phyloP scores from a whole-genome alignment of 2,797 vertebrate species.

The Myoxocephalus aenaeus region DNA sequence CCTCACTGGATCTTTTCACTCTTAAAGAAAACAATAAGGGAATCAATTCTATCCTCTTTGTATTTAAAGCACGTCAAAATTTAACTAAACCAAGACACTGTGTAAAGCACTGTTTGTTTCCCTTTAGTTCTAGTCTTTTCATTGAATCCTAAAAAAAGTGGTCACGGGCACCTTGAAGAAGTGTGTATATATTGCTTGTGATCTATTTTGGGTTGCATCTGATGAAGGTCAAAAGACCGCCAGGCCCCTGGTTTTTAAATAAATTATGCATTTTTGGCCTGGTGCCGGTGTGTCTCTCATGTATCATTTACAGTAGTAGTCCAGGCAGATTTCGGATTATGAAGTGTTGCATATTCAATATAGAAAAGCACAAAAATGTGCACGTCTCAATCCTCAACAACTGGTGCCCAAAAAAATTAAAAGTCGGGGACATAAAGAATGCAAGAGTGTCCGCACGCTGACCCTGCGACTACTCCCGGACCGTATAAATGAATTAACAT shows the following conservation, averaged over 20 bases:
- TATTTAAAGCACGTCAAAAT: background rate
- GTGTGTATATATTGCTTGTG: background rate
- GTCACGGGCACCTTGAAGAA: background rate
- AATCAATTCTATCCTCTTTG: background rate
- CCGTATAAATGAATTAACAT: slow-evolving; percentile 19
- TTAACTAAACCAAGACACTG: background rate
- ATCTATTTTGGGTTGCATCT: slow-evolving; percentile 1
- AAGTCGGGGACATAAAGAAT: slow-evolving; percentile 23
- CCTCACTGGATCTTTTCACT: background rate
- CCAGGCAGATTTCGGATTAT: background rate
- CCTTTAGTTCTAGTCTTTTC: background rate
- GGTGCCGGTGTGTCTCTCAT: background rate
- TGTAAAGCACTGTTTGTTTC: background rate
- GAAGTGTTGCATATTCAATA: background rate
- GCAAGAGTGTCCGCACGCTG: slow-evolving; percentile 3
- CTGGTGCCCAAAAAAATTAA: background rate
- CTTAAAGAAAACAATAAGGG: background rate
- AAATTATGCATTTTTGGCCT: background rate
- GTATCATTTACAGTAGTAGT: background rate
- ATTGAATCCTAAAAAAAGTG: background rate
- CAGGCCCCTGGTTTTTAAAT: background rate
- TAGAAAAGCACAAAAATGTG: background rate
- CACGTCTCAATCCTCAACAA: background rate
- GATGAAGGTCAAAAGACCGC: slow-evolving; percentile 7
- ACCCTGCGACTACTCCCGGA: slow-evolving; percentile 8